phyloP scores from a whole-genome alignment of 1,140 invertebrate genomes.

The Meloidogyne floridensis region DNA sequence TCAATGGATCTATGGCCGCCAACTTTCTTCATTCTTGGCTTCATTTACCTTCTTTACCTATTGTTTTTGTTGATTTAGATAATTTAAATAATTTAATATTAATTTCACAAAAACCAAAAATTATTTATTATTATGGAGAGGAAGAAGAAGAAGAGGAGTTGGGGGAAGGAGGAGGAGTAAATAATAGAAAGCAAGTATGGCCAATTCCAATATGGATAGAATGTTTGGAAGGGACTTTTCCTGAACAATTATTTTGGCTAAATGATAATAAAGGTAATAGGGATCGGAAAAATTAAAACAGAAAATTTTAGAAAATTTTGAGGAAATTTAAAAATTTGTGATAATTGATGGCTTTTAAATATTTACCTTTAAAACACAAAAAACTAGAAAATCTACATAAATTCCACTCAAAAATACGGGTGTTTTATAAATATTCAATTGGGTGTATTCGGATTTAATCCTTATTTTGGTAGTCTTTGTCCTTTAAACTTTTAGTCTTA shows the following conservation, averaged over 20 bases:
- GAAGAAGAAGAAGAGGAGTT: not conserved
- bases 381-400: too few relatives aligned
- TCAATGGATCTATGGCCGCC: not conserved
- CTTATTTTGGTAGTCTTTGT: too few relatives aligned
- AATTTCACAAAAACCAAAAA: constrained; percentile 47
- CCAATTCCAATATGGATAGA: constrained; percentile 51
- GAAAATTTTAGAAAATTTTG: too few relatives aligned
- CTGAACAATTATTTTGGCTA: constrained; percentile 45
- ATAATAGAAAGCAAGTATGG: constrained; percentile 19
- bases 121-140: not conserved
- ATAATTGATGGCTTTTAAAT: too few relatives aligned
- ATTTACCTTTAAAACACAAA: too few relatives aligned
- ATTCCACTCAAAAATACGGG: too few relatives aligned
- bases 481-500: too few relatives aligned
- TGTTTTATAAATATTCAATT: too few relatives aligned
- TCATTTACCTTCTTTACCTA: constrained; percentile 29
- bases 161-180: too few relatives aligned
- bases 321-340: too few relatives aligned
- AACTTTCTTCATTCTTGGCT: constrained; percentile 27
- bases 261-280: not conserved
- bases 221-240: constrained; percentile 23
- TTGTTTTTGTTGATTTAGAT: constrained; percentile 49
- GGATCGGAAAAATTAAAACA: too few relatives aligned
- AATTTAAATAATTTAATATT: constrained; percentile 28
- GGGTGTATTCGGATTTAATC: too few relatives aligned